Evolutionary conservation across 2,888 invertebrate genomes (phyloP), one percentile per base, ranked within the genome.

Genomic region (Mesorhabditis sp.): DNA sequence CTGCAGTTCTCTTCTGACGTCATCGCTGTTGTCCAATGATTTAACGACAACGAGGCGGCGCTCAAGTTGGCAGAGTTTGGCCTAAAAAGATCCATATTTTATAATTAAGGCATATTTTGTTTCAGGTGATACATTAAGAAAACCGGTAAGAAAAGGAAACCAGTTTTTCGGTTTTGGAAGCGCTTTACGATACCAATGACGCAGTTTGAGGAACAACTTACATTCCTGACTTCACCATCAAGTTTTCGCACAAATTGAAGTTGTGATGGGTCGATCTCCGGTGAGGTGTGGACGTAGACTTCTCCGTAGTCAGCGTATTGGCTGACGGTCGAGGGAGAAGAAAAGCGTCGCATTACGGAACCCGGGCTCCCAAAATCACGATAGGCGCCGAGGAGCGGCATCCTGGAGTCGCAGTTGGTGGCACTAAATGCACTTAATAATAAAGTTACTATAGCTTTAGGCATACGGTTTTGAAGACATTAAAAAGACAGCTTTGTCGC

Each of bases 241-340:
- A 78, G 74, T 86, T 93, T 93, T 72, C 93, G 92, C 80, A 93
- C 90, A 91, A 93, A 92, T 80, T 92, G 89, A 73, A 94, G 90
- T 65, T 81, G 75, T 13, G 70, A 70, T 10, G 78, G 66, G 41
- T 74, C 76, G 68, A 81, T 78, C 66, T 78, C 76, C 4, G 80
- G 80, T 13, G 79, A 69, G 4, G 76, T 76, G 1, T 78, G 76
- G 65, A 72, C 72, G 66, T 78, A 77, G 10, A 78, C 76, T 62
- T 78, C 77, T 61, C 77, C 79, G 70, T 80, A 79, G 66, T 75
- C 78, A n/a, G 75, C 76, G 69, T 75, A 80, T 58, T 74, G 76
- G 2, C 71, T 73, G 45, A 75, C 63, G 4, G 77, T 72, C 4
- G 77, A 78, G n/a, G 78, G 78, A 58, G 63, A 77, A 76, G 71